Conservation (phyloP, 1,140 invertebrate genomes). For the Asobara japonica region DNA sequence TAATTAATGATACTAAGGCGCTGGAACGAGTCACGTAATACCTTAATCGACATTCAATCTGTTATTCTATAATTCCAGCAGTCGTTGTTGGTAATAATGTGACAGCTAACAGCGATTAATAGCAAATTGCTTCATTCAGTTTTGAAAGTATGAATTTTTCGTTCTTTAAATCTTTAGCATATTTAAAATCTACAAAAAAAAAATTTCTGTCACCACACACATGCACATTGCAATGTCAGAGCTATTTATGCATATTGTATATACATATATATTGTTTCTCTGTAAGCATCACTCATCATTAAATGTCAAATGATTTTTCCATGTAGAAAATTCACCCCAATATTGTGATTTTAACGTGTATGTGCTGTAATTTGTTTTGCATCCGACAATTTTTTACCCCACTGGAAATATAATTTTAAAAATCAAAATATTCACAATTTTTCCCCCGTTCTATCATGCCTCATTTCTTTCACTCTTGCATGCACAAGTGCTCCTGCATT, state of each 20-base stretch:
- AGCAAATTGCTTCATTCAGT: conserved; percentile 9
- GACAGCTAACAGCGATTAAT: conserved; percentile 22
- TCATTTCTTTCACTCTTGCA: neutral
- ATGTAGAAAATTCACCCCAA: conserved; percentile 11
- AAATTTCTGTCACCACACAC: conserved; percentile 30
- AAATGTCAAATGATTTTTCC: neutral
- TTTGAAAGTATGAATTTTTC: too few relatives aligned
- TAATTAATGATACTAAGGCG: conserved; percentile 2
- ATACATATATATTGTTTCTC: conserved; percentile 34
- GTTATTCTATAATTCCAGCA: neutral
- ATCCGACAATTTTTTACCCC: neutral
- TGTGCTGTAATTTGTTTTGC: neutral
- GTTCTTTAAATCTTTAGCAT: too few relatives aligned
- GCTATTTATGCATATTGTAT: conserved; percentile 32
- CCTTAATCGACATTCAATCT: conserved; percentile 19
- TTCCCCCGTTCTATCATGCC: neutral
- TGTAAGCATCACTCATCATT: neutral
- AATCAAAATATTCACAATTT: neutral
- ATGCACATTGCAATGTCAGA: conserved; percentile 35
- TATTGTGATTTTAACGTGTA: too few relatives aligned
- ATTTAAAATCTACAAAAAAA: conserved; percentile 34
- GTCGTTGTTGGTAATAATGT: conserved; percentile 32
- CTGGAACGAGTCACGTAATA: conserved; percentile 25
- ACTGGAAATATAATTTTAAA: too few relatives aligned
- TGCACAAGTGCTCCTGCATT: neutral